Base-by-base conservation (phyloP, 2,888 invertebrate species). In the Nyleta sp. region DNA sequence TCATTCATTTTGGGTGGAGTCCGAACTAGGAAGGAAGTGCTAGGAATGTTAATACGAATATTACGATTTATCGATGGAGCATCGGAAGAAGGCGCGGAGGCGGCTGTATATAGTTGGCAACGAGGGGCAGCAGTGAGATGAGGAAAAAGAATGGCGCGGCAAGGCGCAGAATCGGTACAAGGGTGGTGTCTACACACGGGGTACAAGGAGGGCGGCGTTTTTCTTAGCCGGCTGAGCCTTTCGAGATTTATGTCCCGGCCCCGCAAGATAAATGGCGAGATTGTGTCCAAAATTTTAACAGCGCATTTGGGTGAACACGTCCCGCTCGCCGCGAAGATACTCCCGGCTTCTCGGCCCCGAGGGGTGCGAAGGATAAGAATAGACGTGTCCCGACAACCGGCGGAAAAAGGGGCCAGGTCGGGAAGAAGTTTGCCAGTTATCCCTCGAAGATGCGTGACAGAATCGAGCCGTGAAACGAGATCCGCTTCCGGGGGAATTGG, bases 201-300 rank as follows among this genome's bases (percentile, higher is more conserved):
- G 83, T 79, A 81, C 84, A 87, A 89, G 90, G 90, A 88, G 91
- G 91, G 90, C 84, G 87, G 89, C 88, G 87, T 92, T 92, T 92
- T 92, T 92, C 92, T 92, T 92, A 92, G 92, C 91, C 91, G 88
- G 88, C 90, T 90, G 90, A 90, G 90, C 90, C 90, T 88, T 85
- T 82, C 82, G 86, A 90, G 94, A 94, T 94, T 94, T 94, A 94
- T 94, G 93, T 92, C 92, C 93, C 92, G 93, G 93, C 93, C 93
- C 92, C 92, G 92, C 92, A 94, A 94, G 94, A 94, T 94, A 94
- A 94, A 94, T 94, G 94, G 94, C 92, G 92, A 94, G 94, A 94
- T 94, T 94, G 94, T 94, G 94, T 94, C 94, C 93, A 94, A 94
- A 94, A 94, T 94, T 94, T 94, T 94, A 94, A 94, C 93, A 93